A percentile compares a stretch with the other conserved stretches of the same genome.
Conservation (phyloP, 2,797 vertebrate genomes). For the Halcyon badia region DNA sequence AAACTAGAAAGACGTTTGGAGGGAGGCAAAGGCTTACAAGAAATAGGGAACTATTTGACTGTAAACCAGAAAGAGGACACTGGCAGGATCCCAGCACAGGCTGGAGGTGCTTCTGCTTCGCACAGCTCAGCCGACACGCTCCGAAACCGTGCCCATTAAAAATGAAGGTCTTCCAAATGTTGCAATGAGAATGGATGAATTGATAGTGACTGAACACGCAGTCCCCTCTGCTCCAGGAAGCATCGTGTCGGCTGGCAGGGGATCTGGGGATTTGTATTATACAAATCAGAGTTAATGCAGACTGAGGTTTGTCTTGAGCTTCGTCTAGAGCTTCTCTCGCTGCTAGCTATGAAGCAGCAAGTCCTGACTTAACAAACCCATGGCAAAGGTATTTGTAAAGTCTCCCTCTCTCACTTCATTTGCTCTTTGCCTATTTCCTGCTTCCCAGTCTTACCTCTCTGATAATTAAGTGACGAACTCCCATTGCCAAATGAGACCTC, state of each 20-base stretch:
- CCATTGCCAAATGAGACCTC: neutral
- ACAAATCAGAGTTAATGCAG: neutral
- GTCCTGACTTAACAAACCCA: neutral
- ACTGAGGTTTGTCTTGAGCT: neutral
- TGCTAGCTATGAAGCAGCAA: neutral
- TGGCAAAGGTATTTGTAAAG: neutral
- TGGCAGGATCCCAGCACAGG: neutral
- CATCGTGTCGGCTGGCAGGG: fast-evolving
- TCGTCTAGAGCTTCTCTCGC: neutral
- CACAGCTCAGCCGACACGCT: neutral
- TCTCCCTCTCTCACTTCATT: neutral
- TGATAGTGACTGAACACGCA: neutral
- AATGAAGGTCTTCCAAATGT: neutral
- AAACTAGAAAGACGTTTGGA: neutral
- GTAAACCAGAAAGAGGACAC: neutral
- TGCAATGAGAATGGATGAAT: neutral
- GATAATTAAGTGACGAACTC: neutral
- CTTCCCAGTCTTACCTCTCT: neutral
- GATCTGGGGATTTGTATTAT: neutral
- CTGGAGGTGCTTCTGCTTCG: neutral
- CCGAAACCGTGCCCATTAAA: neutral
- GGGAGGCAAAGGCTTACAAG: neutral
- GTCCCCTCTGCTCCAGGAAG: neutral
- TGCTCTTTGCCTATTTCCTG: neutral
- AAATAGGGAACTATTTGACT: neutral